Base-by-base conservation (phyloP, 2,797 vertebrate genomes). In the Petrocephalus schoutedeni region DNA sequence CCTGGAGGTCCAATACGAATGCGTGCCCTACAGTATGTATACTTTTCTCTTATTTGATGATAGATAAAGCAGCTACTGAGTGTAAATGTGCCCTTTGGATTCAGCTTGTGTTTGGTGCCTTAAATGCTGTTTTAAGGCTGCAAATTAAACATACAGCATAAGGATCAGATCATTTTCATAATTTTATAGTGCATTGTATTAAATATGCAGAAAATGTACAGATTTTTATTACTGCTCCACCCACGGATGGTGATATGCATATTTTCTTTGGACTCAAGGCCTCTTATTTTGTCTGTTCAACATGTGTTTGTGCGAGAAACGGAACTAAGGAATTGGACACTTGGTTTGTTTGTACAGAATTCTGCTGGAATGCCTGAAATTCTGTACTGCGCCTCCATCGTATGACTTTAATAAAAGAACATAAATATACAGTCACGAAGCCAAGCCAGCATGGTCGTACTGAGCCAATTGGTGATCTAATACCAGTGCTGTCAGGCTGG, bases 1-100 rank as follows among this genome's bases (percentile, higher is more conserved):
- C 94, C 94, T 99, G 91, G 98, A 99, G 94, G 97, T 99, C 91
- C 98, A 99, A 90, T 99, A 99, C 9, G 98, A 99, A 93, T 99
- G 98, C 90, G 98, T 99, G 80, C 98, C 98, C 90, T 99, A 99
- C 94, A 99, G 98, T 99, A 97, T 95, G 98, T 98, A 95, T 71
- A 4, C 32, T 74, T 54, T 77, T 77, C 71, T 36, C 14, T 74
- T 41, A 41, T 77, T 45, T 1, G 2, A 7, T 6, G 36, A 77
- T 3, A 77, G 71, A 14, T 41, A 77, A 36, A 77, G 23, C 0
- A 1, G 36, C 71, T 2, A 14, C 14, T 7, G 14, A 77, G n/a
- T 5, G 21, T 14, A 84, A 84, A 54, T 14, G 12, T 32, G 10
- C 45, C 19, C 45, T 23, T 56, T 56, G 61, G 61, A 32, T 84